phyloP scores from a whole-genome alignment of 2,888 invertebrate genomes.

The Noctua janthe region DNA sequence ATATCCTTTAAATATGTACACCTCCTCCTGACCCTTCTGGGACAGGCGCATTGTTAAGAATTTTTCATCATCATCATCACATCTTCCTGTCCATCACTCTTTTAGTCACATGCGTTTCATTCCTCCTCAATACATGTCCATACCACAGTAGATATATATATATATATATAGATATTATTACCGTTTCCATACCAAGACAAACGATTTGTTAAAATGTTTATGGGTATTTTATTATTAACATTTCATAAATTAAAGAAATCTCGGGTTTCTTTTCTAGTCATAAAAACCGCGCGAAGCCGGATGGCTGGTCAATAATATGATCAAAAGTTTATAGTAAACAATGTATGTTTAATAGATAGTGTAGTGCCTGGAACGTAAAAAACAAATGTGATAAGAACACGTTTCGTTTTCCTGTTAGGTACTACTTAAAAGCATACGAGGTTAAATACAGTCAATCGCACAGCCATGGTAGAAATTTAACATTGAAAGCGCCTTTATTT shows the following conservation, averaged over 20 bases:
- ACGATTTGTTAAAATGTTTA: no score
- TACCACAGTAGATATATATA: no score
- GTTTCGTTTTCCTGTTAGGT: conserved; percentile 8
- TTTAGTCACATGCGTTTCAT: no score
- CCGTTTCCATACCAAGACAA: no score
- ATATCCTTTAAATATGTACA: background rate
- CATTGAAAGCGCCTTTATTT: background rate
- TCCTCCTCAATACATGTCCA: no score
- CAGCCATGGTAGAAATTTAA: background rate
- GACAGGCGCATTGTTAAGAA: no score
- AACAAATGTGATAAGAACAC: background rate
- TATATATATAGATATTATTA: no score
- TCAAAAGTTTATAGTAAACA: background rate
- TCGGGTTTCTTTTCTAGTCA: background rate
- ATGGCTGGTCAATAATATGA: background rate
- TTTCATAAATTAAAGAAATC: no score
- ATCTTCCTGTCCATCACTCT: no score
- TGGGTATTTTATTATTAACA: no score
- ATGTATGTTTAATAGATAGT: background rate
- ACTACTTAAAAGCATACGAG: background rate
- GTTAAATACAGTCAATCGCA: background rate
- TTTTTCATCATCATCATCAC: no score
- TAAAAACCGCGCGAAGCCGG: background rate
- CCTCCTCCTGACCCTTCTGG: background rate
- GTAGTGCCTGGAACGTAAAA: background rate